Base-by-base conservation (phyloP, 2,113 vertebrate genomes). In the Clarias macrocephalus region DNA sequence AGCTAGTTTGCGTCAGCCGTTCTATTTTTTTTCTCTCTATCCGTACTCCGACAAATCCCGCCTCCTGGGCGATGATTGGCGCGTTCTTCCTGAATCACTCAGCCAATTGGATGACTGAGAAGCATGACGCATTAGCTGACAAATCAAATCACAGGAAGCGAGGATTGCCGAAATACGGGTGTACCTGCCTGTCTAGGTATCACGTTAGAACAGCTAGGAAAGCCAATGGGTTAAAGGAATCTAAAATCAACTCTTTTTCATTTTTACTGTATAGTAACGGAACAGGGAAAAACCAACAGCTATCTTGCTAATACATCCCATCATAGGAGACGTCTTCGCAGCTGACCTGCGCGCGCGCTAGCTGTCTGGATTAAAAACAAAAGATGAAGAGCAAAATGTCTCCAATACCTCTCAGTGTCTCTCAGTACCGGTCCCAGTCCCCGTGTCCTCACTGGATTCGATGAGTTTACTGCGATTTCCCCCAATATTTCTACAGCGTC, bases 1-100 rank as follows among this genome's bases (percentile, higher is more conserved):
- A 23, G 65, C 66, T 33, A 6, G 82, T 72, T 84, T 54, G 54
- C 83, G 83, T 79, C 68, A 85, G 62, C 15, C 16, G 15, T 23
- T 28, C 25, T 37, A 25, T 30, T 57, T 48, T 82, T 18, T 60
- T 18, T 70, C 48, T 33, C 54, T 66, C 79, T 37, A 54, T 18
- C 65, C 48, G 66, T 85, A 42, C 52, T 85, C 70, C 11, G 11
- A 15, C 7, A 75, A 37, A 19, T 37, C 12, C 68, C 70, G 68
- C 83, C 83, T 85, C 83, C 19, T 28, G 4, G 0, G 7, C 23
- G 15, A 15, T 15, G 68, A 75, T 85, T 85, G 70, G 66, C 2
- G 21, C 16, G 15, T 3, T n/a, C 10, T 25, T 9, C 5, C 3
- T 23, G 28, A 9, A 1, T 18, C 18, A 0, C 52, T 6, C 30